Evolutionary conservation across 2,888 invertebrate genomes (phyloP), one percentile per base, ranked within the genome.

Genomic region (Eupithecia insigniata): DNA sequence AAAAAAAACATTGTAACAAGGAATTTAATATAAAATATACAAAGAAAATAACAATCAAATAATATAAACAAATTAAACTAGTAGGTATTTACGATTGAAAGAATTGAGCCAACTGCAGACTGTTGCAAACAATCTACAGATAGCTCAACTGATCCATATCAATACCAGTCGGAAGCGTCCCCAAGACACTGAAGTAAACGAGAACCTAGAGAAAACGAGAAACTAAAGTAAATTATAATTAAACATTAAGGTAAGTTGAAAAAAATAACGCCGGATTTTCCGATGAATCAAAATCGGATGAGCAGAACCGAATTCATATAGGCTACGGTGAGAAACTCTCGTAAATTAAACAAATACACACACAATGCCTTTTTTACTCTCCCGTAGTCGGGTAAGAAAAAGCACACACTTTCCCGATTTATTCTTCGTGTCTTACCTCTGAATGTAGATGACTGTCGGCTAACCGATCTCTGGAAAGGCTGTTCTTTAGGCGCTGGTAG

Each of bases 381-480:
- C 10, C n/a, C n/a, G n/a, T 46, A n/a, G 43, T 46, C 7, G n/a
- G n/a, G 46, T 46, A 5, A 18, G 8, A 1, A 30, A 22, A 51
- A 51, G 10, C 22, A 22, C 2, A 51, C 10, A 51, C 10, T 51
- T 51, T 51, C n/a, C 10, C 8, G 14, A 30, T 18, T 16, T 16
- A 0, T 18, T 10, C 10, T 32, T 16, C 14, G 18, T 30, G 14
- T n/a, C n/a, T 34, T 69, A 74, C 74, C 64, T 74, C 69, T 58
- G 67, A 69, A 26, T 0, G 61, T 18, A 4, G 71, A 34, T 2
- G 74, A 67, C n/a, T 30, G 62, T 6, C 67, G 46, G 32, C 66
- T 34, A 58, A 32, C 3, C 4, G 74, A 74, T 10, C 74, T 62
- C 6, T 36, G 22, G 26, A 74, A 43, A 16, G 61, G 55, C 46